These are phyloP conservation scores for Scatophagus argus DNA, from an alignment of 2,113 vertebrate species.

Conservation along the genomic window DNA sequence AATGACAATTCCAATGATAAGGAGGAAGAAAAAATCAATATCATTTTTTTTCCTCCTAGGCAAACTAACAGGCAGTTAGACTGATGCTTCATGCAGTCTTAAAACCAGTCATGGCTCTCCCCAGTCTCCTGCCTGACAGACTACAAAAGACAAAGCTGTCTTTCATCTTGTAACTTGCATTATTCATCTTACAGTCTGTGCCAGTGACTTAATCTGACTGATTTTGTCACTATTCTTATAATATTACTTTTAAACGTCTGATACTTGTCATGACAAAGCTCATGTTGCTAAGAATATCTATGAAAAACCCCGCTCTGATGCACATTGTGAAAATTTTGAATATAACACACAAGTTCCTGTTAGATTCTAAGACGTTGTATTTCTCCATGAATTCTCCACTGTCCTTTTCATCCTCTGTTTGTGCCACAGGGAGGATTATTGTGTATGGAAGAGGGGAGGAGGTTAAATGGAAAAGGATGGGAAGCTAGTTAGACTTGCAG, in stretches of 20 bases:
- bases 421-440: constrained; percentile 37
- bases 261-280: background rate
- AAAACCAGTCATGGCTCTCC: constrained; percentile 52
- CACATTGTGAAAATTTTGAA: background rate
- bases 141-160: constrained; percentile 71
- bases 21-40: constrained; percentile 60
- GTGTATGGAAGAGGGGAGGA: constrained; percentile 32
- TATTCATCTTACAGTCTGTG: constrained; percentile 69
- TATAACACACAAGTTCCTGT: background rate
- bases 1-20: constrained; percentile 70
- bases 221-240: constrained; percentile 69
- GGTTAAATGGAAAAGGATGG: constrained; percentile 55
- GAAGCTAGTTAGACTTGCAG: constrained; percentile 46
- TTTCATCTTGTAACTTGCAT: constrained; percentile 71
- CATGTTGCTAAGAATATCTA: constrained; percentile 12
- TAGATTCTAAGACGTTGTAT: background rate
- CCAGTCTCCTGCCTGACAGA: constrained; percentile 65
- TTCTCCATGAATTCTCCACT: background rate
- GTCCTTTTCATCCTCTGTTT: constrained; percentile 1
- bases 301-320: background rate
- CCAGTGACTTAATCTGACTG: constrained; percentile 69
- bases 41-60: constrained; percentile 39
- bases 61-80: constrained; percentile 68
- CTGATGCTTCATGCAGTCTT: constrained; percentile 54
- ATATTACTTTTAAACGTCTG: constrained; percentile 45